Percentiles rank a stretch among this genome's conserved stretches.
Evolutionary conservation across 2,888 invertebrate genomes (phyloP).

Genomic region (Crepidodera aurea): DNA sequence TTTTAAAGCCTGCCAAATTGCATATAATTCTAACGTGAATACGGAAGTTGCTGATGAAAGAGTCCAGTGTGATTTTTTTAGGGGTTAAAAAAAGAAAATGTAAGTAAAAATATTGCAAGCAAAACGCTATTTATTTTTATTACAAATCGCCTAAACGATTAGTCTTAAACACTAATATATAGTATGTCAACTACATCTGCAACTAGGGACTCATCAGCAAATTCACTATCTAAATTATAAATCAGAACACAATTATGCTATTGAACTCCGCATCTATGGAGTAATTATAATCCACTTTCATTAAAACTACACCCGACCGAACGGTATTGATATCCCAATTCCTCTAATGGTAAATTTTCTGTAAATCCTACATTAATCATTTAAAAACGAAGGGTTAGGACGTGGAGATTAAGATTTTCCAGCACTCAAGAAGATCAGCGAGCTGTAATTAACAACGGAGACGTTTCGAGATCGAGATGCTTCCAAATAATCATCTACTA

Average conservation of each 20-base stretch:
- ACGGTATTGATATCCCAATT: slow-evolving; percentile 33
- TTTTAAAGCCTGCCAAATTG: too few relatives aligned
- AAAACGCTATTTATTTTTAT: too few relatives aligned
- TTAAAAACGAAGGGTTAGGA: slow-evolving; percentile 39
- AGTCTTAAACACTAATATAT: too few relatives aligned
- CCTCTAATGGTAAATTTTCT: slow-evolving; percentile 42
- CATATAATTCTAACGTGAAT: too few relatives aligned
- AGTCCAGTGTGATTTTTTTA: too few relatives aligned
- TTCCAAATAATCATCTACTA: slow-evolving; percentile 48
- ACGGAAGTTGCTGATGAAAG: too few relatives aligned
- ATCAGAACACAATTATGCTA: not conserved
- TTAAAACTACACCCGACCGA: not conserved
- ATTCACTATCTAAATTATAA: too few relatives aligned
- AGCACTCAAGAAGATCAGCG: slow-evolving; percentile 43
- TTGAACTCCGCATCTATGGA: not conserved
- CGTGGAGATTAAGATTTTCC: slow-evolving; percentile 43
- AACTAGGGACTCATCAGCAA: too few relatives aligned
- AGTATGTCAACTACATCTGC: too few relatives aligned
- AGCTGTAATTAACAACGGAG: slow-evolving; percentile 49
- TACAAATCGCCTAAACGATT: too few relatives aligned
- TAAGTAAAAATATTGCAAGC: too few relatives aligned
- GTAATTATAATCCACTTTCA: not conserved
- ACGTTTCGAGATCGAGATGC: slow-evolving; percentile 42
- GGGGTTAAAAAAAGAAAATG: too few relatives aligned
- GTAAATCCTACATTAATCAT: slow-evolving; percentile 44